These are phyloP conservation scores for Diplodus sargus DNA, from an alignment of 2,797 vertebrate species.

Conservation along the genomic window DNA sequence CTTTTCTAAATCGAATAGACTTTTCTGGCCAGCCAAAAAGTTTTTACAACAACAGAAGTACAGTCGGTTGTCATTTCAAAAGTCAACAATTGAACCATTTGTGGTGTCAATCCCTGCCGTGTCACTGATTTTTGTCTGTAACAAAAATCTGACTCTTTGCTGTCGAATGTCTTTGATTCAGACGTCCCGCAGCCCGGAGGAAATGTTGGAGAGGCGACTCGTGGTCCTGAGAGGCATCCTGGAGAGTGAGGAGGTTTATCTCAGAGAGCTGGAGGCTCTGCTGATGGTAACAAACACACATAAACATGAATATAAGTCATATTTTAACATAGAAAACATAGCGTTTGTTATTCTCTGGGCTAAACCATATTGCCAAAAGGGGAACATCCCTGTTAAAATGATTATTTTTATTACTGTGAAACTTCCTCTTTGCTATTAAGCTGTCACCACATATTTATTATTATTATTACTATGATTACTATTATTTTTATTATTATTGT, in stretches of 20 bases:
- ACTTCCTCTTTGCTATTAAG: constrained; percentile 26
- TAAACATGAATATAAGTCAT: not conserved
- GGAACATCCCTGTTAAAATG: not conserved
- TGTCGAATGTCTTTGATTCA: constrained; percentile 38
- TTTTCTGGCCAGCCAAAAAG: not conserved
- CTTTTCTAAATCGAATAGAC: not conserved
- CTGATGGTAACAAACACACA: constrained; percentile 72
- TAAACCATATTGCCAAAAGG: not conserved
- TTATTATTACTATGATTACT: no score
- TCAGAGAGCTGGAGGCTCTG: constrained; percentile 82
- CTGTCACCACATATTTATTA: not conserved
- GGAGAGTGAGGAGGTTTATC: constrained; percentile 82
- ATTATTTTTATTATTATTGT: no score
- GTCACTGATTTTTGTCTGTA: no score
- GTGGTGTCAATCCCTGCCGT: not conserved
- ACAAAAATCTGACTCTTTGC: not conserved
- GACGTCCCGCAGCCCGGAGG: constrained; percentile 62
- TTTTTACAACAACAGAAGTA: not conserved
- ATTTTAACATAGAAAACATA: not conserved
- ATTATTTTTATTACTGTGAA: not conserved
- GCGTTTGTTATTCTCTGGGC: not conserved
- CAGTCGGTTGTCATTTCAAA: not conserved
- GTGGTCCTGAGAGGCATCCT: constrained; percentile 80
- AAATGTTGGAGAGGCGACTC: constrained; percentile 78
- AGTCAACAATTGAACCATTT: not conserved